Evolutionary conservation across 2,797 vertebrate species (phyloP).

Genomic region (Artibeus jamaicensis): DNA sequence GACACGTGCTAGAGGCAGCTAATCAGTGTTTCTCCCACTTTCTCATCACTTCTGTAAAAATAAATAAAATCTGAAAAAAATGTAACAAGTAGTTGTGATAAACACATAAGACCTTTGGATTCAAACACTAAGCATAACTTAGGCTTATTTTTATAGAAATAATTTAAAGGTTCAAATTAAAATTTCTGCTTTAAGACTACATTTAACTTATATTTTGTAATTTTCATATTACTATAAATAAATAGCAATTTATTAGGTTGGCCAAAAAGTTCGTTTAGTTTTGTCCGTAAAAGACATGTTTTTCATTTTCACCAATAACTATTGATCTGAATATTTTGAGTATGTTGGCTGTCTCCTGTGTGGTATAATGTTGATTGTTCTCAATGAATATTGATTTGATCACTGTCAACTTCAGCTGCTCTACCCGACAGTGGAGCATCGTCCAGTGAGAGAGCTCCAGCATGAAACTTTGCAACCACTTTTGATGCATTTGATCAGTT

Average conservation of each 20-base stretch:
- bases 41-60: neutral
- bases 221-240: neutral
- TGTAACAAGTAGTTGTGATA: neutral
- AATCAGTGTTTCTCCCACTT: neutral
- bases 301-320: neutral
- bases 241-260: neutral
- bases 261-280: neutral
- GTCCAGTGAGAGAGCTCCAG: neutral
- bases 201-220: conserved; percentile 35
- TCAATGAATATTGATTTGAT: neutral
- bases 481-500: neutral
- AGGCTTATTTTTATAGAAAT: neutral
- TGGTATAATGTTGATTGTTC: neutral
- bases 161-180: neutral
- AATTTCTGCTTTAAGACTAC: neutral
- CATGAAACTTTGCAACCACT: neutral
- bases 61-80: neutral
- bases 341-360: neutral
- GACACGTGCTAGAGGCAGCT: neutral
- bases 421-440: neutral
- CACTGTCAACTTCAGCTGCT: neutral
- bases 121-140: neutral
- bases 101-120: neutral
- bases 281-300: neutral
- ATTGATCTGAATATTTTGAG: neutral